Conservation (phyloP, 2,797 vertebrate species). For the Garrulus glandarius region DNA sequence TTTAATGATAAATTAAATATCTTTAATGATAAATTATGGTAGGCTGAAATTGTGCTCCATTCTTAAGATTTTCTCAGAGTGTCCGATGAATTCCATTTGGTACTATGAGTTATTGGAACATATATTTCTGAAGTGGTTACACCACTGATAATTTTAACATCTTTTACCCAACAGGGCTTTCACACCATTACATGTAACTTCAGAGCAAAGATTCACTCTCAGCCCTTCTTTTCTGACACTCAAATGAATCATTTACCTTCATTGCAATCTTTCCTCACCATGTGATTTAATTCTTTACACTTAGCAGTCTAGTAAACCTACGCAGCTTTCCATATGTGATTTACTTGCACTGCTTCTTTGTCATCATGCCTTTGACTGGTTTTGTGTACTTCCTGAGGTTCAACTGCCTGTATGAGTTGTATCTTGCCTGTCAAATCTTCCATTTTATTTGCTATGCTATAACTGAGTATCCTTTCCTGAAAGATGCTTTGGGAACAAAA, state of each 20-base stretch:
- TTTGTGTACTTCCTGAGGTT: neutral
- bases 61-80: slow-evolving; percentile 4
- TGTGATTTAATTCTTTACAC: neutral
- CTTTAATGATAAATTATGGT: slow-evolving; percentile 43
- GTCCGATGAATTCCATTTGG: neutral
- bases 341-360: neutral
- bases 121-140: neutral
- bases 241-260: slow-evolving; percentile 1
- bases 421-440: neutral
- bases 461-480: neutral
- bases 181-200: neutral
- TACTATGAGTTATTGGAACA: neutral
- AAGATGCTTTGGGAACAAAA: neutral
- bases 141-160: neutral
- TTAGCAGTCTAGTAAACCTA: neutral
- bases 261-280: neutral
- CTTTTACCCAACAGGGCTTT: neutral
- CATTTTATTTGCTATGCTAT: neutral
- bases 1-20: slow-evolving; percentile 47
- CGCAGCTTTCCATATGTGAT: neutral
- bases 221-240: neutral
- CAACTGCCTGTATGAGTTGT: neutral
- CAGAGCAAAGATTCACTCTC: neutral
- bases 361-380: neutral
- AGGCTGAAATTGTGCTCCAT: neutral